A percentile compares a stretch with the other conserved stretches of the same genome.
Conservation (phyloP, 2,888 invertebrate genomes). For the Neocrepidodera transversa region DNA sequence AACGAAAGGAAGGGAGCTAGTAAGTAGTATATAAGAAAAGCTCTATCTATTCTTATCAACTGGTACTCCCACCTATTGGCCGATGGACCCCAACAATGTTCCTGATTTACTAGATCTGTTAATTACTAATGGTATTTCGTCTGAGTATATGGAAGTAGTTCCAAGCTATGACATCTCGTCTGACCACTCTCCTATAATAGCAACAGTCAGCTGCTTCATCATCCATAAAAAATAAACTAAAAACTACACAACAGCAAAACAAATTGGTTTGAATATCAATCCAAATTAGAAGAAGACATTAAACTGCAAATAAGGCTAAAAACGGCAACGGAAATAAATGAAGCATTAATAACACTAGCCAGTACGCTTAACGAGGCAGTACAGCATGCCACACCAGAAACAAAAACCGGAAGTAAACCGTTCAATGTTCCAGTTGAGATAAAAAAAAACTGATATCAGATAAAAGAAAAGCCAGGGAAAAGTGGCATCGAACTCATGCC, state of each 20-base stretch:
- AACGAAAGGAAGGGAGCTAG: no score
- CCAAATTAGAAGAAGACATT: conserved; percentile 1
- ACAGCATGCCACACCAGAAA: not conserved
- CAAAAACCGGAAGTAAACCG: not conserved
- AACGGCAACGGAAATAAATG: not conserved
- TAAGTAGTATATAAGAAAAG: no score
- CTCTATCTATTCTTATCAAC: no score
- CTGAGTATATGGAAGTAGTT: not conserved
- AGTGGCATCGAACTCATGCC: conserved; percentile 13
- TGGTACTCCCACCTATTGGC: no score
- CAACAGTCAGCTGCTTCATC: no score
- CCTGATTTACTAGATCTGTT: no score
- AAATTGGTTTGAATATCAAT: no score
- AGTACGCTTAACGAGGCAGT: not conserved
- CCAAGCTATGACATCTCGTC: no score
- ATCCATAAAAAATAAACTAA: not conserved
- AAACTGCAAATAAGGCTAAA: not conserved
- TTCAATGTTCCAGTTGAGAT: not conserved
- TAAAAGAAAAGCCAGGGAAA: conserved; percentile 13
- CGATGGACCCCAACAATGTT: no score
- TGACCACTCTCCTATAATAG: no score
- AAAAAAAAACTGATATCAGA: conserved; percentile 4
- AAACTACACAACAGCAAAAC: no score
- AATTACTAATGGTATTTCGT: not conserved
- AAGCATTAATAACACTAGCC: not conserved